phyloP scores from a whole-genome alignment of 1,140 invertebrate genomes.

The Philopotamus ludificatus region DNA sequence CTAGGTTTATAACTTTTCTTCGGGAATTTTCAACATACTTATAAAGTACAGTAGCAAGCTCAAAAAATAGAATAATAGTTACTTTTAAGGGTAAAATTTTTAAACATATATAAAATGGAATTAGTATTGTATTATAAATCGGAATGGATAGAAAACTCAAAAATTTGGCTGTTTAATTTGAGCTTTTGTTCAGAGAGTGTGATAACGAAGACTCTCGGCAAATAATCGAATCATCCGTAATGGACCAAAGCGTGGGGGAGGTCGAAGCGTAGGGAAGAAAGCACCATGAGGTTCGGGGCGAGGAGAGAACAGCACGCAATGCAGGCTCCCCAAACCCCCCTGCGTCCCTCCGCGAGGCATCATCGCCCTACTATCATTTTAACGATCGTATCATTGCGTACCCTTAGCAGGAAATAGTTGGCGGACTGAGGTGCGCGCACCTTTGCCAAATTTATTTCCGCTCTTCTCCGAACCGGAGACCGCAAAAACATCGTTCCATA shows the following conservation, averaged over 20 bases:
- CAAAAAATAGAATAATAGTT: no score
- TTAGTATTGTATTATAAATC: no score
- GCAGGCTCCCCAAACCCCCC: constrained; percentile 31
- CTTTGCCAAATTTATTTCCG: constrained; percentile 22
- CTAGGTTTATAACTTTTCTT: no score
- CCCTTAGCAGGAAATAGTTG: neutral
- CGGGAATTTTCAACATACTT: no score
- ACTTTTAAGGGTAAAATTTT: no score
- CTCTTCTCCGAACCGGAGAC: constrained; percentile 6
- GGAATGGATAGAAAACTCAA: no score
- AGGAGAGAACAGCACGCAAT: constrained; percentile 34
- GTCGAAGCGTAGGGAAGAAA: neutral
- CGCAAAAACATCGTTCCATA: neutral
- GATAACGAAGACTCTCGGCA: constrained; percentile 7
- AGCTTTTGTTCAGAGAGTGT: no score
- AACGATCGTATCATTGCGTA: constrained; percentile 38
- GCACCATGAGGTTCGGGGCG: neutral
- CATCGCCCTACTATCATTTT: constrained; percentile 38
- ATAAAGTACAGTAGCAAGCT: no score
- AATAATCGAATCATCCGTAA: constrained; percentile 27
- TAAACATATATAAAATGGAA: no score
- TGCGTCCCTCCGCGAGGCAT: constrained; percentile 21
- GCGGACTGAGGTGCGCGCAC: neutral
- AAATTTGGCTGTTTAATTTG: no score
- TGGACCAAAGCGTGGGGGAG: constrained; percentile 2